phyloP scores from a whole-genome alignment of 2,797 vertebrate species.

The Natrix natrix region DNA sequence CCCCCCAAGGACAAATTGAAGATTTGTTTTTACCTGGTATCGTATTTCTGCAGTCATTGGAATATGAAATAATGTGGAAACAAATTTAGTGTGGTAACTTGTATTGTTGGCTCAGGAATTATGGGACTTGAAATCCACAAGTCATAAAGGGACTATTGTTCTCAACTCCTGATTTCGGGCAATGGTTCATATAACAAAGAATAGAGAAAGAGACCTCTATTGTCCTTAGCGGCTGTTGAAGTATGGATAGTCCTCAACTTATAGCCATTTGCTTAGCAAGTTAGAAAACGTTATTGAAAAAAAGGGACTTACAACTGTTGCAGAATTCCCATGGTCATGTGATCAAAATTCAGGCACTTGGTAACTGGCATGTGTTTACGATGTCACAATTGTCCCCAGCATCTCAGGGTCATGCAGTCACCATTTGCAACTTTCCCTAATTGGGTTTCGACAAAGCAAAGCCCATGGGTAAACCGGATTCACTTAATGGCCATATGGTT shows the following conservation, averaged over 20 bases:
- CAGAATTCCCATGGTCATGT: not conserved
- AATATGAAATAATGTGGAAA: not conserved
- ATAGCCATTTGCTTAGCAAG: not conserved
- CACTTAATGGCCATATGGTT: not conserved
- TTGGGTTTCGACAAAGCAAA: not conserved
- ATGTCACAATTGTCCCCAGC: not conserved
- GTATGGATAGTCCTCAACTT: not conserved
- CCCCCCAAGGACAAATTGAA: not conserved
- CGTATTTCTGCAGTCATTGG: not conserved
- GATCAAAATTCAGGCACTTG: not conserved
- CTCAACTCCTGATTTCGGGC: not conserved
- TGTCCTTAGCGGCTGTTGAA: not conserved
- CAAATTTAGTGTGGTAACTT: not conserved
- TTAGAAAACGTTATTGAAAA: not conserved
- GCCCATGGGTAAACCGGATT: not conserved
- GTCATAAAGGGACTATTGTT: not conserved
- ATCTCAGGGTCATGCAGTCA: not conserved
- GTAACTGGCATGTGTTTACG: not conserved
- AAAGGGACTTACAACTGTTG: not conserved
- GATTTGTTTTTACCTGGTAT: not conserved
- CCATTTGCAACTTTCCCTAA: not conserved
- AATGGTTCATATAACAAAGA: constrained; percentile 1
- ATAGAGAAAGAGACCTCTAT: not conserved
- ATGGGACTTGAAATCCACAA: not conserved
- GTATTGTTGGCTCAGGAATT: not conserved